Evolutionary conservation across 2,113 vertebrate genomes (phyloP).

Genomic region (Gnathonemus longibarbis): DNA sequence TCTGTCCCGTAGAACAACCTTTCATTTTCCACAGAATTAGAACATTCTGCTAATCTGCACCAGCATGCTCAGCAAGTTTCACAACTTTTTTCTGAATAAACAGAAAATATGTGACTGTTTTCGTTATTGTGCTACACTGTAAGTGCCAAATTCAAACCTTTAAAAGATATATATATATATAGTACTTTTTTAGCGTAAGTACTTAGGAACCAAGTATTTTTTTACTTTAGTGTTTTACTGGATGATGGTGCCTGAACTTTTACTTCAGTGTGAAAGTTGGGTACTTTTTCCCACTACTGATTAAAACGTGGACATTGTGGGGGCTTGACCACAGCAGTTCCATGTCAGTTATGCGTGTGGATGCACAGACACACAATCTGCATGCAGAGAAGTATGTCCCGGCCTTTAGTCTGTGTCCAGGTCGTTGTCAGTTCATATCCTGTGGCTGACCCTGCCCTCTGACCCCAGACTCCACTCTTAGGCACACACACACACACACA

Average conservation of each 20-base stretch:
- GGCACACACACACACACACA: neutral
- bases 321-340: neutral
- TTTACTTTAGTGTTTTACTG: neutral
- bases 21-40: neutral
- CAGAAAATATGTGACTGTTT: neutral
- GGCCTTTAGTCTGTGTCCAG: neutral
- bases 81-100: neutral
- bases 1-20: neutral
- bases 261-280: neutral
- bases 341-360: neutral
- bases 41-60: neutral
- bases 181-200: neutral
- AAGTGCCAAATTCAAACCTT: neutral
- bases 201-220: neutral
- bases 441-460: neutral
- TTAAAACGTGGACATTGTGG: neutral
- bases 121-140: neutral
- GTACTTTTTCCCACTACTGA: neutral
- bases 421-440: neutral
- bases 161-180: neutral
- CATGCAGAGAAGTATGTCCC: neutral
- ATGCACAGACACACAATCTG: neutral
- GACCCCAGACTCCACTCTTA: neutral
- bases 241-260: neutral
- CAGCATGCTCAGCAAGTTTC: neutral